Base-by-base conservation (phyloP, 2,113 vertebrate species). In the Erythrolamprus reginae region DNA sequence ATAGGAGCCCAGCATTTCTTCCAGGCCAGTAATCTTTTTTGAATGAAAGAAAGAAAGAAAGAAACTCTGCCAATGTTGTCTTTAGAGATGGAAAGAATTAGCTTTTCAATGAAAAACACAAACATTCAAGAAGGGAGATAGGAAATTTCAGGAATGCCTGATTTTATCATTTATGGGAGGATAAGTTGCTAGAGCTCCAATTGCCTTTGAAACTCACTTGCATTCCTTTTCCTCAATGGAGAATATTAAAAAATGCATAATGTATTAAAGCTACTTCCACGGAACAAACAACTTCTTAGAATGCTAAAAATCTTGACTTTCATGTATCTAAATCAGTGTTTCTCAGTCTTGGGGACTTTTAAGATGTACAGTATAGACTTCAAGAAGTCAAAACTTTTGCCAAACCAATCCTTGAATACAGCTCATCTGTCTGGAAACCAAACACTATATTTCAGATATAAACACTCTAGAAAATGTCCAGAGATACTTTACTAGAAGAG, bases 121-220 rank as follows among this genome's bases (percentile, higher is more conserved):
- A 92, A 87, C 88, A 86, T 52, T 87, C 70, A 89, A 91, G 87
- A 82, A 92, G 93, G 95, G 95, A 84, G 83, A 95, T 87, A 90
- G 93, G 93, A 93, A 94, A 92, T 91, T 82, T 93, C 92, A 91
- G 92, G 88, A 91, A 94, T 70, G 42, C 0, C 0, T 85, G 70
- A 86, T 90, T 70, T 3, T 45, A 56, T 90, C 48, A 88, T 70
- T 90, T 90, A 88, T 56, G 70, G 55, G 89, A 42, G 77, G 85
- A 92, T 92, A 51, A 47, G 83, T 92, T 91, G 92, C 42, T 7
- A 48, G 28, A 88, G 23, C 53, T 53, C 50, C 28, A 12, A 3
- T 48, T 19, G 33, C 10, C 5, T n/a, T 58, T 84, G 26, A 12
- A 48, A 89, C 10, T 56, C 52, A 55, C 15, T 82, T 13, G 5